phyloP scores from a whole-genome alignment of 53 echinoderm and acorn worm species.

The Pentamera pediparva region DNA sequence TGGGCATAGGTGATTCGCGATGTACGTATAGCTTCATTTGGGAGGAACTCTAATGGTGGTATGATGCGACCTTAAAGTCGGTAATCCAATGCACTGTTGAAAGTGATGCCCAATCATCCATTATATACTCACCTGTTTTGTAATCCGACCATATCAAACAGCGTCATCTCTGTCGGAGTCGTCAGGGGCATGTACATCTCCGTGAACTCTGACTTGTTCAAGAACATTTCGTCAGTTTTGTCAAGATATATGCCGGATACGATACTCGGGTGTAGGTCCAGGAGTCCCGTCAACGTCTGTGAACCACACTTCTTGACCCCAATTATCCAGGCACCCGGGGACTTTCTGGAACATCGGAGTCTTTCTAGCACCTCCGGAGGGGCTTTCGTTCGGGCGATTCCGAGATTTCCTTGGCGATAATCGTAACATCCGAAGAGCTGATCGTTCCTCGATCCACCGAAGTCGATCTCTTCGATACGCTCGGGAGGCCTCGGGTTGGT shows the following conservation, averaged over 20 bases:
- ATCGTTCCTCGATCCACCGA: no score
- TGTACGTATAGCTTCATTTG: no score
- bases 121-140: no score
- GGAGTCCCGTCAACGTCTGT: constrained; percentile 3
- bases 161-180: constrained; percentile 1
- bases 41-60: no score
- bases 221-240: background rate
- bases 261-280: constrained; percentile 13
- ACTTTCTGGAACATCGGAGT: background rate
- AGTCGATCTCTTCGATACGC: no score
- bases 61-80: no score
- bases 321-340: constrained; percentile 11
- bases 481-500: no score
- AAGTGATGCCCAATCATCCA: no score
- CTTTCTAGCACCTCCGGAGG: background rate
- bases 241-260: constrained; percentile 12
- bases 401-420: background rate
- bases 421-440: constrained; percentile 14
- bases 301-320: constrained; percentile 35
- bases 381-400: background rate
- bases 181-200: background rate
- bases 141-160: constrained; percentile 13
- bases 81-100: no score
- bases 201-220: background rate
- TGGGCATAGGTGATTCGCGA: no score